A percentile compares a stretch with the other conserved stretches of the same genome.
Conservation (phyloP, 1,140 invertebrate species). For the Drosophila kurseongensis region DNA sequence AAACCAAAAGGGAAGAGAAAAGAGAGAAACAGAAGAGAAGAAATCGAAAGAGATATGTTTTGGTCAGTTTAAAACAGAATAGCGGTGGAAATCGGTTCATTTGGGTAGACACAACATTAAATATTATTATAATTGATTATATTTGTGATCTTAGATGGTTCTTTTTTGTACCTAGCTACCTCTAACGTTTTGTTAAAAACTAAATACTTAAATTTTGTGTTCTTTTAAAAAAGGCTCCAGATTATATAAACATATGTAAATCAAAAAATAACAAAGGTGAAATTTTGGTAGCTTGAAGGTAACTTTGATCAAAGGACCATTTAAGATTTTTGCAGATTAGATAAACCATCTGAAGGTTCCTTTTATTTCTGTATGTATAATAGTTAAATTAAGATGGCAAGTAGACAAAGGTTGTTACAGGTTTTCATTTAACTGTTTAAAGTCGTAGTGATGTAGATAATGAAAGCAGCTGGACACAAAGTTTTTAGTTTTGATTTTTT, state of each 20-base stretch:
- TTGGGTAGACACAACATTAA: slow-evolving; percentile 21
- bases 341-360: slow-evolving; percentile 9
- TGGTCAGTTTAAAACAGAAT: slow-evolving; percentile 78
- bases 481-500: slow-evolving; percentile 12
- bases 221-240: not conserved
- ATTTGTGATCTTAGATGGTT: slow-evolving; percentile 20
- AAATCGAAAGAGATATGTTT: slow-evolving; percentile 78
- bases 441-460: slow-evolving; percentile 26
- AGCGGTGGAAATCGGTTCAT: slow-evolving; percentile 44
- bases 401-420: slow-evolving; percentile 9
- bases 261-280: too few relatives aligned
- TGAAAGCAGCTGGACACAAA: slow-evolving; percentile 42
- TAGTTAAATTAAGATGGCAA: slow-evolving; percentile 14
- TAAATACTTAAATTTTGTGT: not conserved
- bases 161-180: not conserved
- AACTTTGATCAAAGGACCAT: slow-evolving; percentile 12
- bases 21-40: slow-evolving; percentile 72
- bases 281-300: not conserved
- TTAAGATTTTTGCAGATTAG: slow-evolving; percentile 1
- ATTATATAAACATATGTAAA: not conserved
- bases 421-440: slow-evolving; percentile 11
- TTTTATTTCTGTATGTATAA: slow-evolving; percentile 16
- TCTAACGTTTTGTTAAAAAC: too few relatives aligned
- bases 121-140: slow-evolving; percentile 3
- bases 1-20: slow-evolving; percentile 64